Base-by-base conservation (phyloP, 2,113 vertebrate genomes). In the Ammodytes marinus region DNA sequence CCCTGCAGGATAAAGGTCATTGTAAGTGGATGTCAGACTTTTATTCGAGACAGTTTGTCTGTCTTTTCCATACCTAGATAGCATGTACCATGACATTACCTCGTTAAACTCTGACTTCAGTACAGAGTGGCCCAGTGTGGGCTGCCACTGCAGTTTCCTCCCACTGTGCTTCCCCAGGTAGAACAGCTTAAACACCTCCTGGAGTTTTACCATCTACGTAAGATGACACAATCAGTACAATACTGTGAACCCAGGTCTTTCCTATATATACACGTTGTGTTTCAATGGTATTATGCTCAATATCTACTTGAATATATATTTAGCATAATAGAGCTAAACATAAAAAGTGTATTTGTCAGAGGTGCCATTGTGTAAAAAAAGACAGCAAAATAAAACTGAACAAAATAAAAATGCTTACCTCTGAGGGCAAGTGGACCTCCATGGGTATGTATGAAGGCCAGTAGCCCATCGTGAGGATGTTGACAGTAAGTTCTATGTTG, bases 391-490 rank as follows among this genome's bases (percentile, higher is more conserved):
- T 27, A 27, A 27, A 27, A 9, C n/a, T 1, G 57, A 46, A 52
- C 50, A 63, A 27, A 27, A 27, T 2, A 77, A 4, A 19, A 14
- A 64, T 17, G 8, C 80, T 80, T 72, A 99, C 98, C 96, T 99
- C 98, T 82, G 97, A 82, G 80, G 98, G 98, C 79, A 99, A 88
- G 83, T 99, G 98, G 68, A 99, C 98, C 90, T 99, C 98, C 98
- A 99, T 99, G 89, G 98, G 98, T 83, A 96, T 96, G 0, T 99
- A 99, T 15, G 98, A 99, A 91, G 98, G 98, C 98, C 98, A 99
- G 80, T 99, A 99, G 78, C 98, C 98, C 98, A 99, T 99, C 10
- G 98, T 99, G 85, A 99, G 96, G 91, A 99, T 99, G 95, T 99
- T 99, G 86, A 99, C 98, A 39, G 98, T 99, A 80, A 99, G 92